phyloP scores from a whole-genome alignment of 2,888 invertebrate species.

The Vanessa cardui region DNA sequence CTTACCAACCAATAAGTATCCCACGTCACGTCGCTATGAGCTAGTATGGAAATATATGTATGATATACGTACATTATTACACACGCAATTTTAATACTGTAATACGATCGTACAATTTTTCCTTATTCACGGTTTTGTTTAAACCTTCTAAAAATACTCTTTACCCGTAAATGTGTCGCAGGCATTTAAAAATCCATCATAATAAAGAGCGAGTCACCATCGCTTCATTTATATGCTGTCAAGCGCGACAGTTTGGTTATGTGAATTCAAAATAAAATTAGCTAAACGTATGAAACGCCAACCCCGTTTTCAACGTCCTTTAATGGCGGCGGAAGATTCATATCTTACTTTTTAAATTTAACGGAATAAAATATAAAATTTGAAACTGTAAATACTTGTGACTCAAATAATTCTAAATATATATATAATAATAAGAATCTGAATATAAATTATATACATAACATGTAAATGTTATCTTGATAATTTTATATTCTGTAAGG shows the following conservation, averaged over 20 bases:
- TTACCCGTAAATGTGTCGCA: conserved; percentile 40
- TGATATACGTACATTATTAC: background rate
- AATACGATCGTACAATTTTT: conserved; percentile 18
- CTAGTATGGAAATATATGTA: background rate
- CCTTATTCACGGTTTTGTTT: conserved; percentile 27
- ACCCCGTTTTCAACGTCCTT: conserved; percentile 18
- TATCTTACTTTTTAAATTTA: conserved; percentile 1
- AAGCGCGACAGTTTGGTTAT: conserved; percentile 69
- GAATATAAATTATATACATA: too few species aligned
- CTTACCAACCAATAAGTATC: too few species aligned
- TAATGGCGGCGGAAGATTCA: conserved; percentile 2
- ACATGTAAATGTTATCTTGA: too few species aligned
- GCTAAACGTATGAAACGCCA: conserved; percentile 58
- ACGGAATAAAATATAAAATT: too few species aligned
- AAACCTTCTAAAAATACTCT: conserved; percentile 45
- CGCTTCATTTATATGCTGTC: conserved; percentile 73
- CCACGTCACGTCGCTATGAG: background rate
- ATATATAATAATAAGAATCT: too few species aligned
- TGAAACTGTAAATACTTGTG: too few species aligned
- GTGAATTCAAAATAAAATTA: conserved; percentile 74
- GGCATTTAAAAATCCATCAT: conserved; percentile 79
- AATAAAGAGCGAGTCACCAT: conserved; percentile 69
- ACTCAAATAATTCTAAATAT: too few species aligned
- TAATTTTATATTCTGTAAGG: too few species aligned
- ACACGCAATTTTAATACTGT: background rate